These are phyloP conservation scores for Oryzias javanicus DNA, from an alignment of 2,113 vertebrate genomes.

Conservation along the genomic window DNA sequence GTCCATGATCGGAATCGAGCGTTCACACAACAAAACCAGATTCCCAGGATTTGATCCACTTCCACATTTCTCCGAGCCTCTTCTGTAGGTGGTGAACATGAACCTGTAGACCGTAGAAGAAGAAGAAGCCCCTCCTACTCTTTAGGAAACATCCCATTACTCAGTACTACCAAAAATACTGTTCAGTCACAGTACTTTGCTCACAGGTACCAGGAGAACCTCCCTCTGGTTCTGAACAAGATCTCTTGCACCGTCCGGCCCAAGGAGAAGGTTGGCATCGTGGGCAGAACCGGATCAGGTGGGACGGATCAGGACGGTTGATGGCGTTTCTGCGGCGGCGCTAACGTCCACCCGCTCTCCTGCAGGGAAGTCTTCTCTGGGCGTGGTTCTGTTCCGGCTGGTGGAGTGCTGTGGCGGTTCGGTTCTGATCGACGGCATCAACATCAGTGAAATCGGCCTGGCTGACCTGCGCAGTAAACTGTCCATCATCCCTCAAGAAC, in stretches of 20 bases:
- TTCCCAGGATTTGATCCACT: too few relatives aligned
- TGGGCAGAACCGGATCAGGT: constrained; percentile 93
- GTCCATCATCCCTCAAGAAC: constrained; percentile 93
- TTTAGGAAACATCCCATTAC: too few relatives aligned
- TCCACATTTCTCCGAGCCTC: too few relatives aligned
- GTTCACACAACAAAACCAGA: too few relatives aligned
- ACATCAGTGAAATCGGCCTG: constrained; percentile 89
- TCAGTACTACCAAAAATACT: too few relatives aligned
- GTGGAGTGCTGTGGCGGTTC: constrained; percentile 89
- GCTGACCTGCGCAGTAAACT: constrained; percentile 93
- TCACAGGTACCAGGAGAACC: constrained; percentile 84
- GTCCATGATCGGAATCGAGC: too few relatives aligned
- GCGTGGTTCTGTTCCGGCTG: constrained; percentile 86
- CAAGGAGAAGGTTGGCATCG: constrained; percentile 92
- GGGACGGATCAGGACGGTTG: background rate
- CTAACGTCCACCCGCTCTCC: background rate
- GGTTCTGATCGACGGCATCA: constrained; percentile 89
- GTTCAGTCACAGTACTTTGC: too few relatives aligned
- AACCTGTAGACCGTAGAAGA: too few relatives aligned
- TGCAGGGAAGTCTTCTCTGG: constrained; percentile 90
- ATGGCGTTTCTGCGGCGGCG: too few relatives aligned
- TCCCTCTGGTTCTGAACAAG: constrained; percentile 90
- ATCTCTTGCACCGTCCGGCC: constrained; percentile 89
- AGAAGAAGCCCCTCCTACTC: too few relatives aligned
- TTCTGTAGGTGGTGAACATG: too few relatives aligned